These are phyloP conservation scores for Unio pictorum DNA, from an alignment of 2,888 invertebrate genomes.

Conservation along the genomic window DNA sequence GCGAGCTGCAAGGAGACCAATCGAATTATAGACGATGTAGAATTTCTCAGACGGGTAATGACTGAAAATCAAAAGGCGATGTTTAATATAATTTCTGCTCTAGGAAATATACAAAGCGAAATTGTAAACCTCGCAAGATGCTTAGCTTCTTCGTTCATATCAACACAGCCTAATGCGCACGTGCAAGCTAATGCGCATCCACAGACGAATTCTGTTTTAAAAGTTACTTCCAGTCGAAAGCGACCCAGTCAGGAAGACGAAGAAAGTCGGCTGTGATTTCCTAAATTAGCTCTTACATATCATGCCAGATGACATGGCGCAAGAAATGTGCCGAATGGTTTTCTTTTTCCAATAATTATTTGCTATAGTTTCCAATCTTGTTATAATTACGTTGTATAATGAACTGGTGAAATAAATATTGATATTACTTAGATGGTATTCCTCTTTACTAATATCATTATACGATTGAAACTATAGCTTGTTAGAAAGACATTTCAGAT, in stretches of 20 bases:
- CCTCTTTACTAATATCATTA: too few species aligned
- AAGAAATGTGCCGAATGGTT: too few species aligned
- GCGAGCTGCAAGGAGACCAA: constrained; percentile 68
- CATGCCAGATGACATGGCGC: too few species aligned
- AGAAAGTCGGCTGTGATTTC: constrained; percentile 24
- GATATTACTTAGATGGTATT: too few species aligned
- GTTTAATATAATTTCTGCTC: constrained; percentile 68
- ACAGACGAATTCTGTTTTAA: constrained; percentile 19
- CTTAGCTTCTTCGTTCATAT: constrained; percentile 48
- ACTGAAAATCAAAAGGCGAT: constrained; percentile 71
- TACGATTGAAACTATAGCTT: too few species aligned
- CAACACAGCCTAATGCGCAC: constrained; percentile 32
- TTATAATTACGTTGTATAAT: too few species aligned
- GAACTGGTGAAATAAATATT: too few species aligned
- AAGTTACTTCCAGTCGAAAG: constrained; percentile 15
- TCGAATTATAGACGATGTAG: constrained; percentile 68
- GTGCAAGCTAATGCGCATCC: constrained; percentile 32
- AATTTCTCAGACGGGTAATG: constrained; percentile 69
- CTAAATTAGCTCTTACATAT: too few species aligned
- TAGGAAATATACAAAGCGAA: constrained; percentile 69
- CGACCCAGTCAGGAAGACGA: constrained; percentile 32
- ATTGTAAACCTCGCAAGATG: constrained; percentile 63
- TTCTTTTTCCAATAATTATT: too few species aligned
- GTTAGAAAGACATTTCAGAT: too few species aligned
- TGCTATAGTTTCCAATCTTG: too few species aligned